phyloP scores from a whole-genome alignment of 2,113 vertebrate species.

The Trichomycterus rosablanca region DNA sequence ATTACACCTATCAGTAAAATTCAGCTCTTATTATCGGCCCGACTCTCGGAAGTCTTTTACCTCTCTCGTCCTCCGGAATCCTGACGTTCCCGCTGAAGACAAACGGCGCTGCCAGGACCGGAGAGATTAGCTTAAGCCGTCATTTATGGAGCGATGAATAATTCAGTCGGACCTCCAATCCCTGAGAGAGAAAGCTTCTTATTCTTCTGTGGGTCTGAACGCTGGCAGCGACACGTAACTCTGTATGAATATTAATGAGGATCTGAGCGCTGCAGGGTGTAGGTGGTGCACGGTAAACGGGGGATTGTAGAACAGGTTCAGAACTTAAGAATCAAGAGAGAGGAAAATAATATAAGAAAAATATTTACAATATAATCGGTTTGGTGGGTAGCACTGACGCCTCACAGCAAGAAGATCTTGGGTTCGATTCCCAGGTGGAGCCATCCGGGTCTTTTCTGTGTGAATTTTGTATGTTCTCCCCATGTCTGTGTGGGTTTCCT shows the following conservation, averaged over 20 bases:
- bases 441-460: too few relatives aligned
- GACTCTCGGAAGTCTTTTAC: constrained; percentile 14
- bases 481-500: too few relatives aligned
- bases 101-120: constrained; percentile 19
- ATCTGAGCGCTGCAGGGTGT: not conserved
- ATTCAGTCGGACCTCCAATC: constrained; percentile 28
- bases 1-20: too few relatives aligned
- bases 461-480: too few relatives aligned
- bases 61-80: constrained; percentile 14
- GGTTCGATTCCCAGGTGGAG: too few relatives aligned
- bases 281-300: too few relatives aligned
- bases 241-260: constrained; percentile 24
- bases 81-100: constrained; percentile 2
- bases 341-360: too few relatives aligned
- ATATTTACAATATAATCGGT: too few relatives aligned
- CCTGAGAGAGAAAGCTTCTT: constrained; percentile 27
- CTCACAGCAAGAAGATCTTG: too few relatives aligned
- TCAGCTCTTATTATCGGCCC: constrained; percentile 27
- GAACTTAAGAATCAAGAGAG: too few relatives aligned
- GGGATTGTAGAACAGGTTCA: too few relatives aligned
- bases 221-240: constrained; percentile 9
- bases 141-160: constrained; percentile 34
- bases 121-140: constrained; percentile 37
- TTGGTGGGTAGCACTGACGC: too few relatives aligned
- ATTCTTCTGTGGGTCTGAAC: constrained; percentile 23